Evolutionary conservation across 2,888 invertebrate species (phyloP).

Genomic region (Clistopyga incitator): DNA sequence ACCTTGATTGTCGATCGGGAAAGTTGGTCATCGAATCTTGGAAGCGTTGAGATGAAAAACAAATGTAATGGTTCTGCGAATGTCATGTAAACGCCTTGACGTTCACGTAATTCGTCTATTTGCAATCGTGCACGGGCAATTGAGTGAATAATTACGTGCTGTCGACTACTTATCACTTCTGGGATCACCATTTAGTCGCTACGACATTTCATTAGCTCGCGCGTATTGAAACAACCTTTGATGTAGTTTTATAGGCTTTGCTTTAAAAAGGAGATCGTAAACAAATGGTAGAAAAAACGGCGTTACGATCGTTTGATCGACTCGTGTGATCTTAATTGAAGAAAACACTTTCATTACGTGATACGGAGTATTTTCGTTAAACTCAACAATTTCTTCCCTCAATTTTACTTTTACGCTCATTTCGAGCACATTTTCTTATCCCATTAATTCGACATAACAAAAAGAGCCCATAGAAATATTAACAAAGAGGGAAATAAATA

Average conservation of each 20-base stretch:
- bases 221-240: background rate
- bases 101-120: constrained; percentile 14
- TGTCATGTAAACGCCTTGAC: constrained; percentile 20
- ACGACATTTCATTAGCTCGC: background rate
- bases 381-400: too few species aligned
- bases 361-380: background rate
- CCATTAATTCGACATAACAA: too few species aligned
- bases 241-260: background rate
- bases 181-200: background rate
- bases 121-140: constrained; percentile 5
- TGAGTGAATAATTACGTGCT: constrained; percentile 3
- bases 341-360: background rate
- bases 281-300: background rate
- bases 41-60: constrained; percentile 52
- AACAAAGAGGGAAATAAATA: too few species aligned
- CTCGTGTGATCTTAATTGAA: background rate
- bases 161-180: constrained; percentile 11
- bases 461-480: too few species aligned
- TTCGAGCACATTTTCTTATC: too few species aligned
- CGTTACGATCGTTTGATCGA: background rate
- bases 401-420: too few species aligned
- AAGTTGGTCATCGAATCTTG: constrained; percentile 55
- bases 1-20: constrained; percentile 40
- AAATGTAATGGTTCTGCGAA: constrained; percentile 60
- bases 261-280: too few species aligned